phyloP scores from a whole-genome alignment of 2,113 vertebrate genomes.

The Neogale vison region DNA sequence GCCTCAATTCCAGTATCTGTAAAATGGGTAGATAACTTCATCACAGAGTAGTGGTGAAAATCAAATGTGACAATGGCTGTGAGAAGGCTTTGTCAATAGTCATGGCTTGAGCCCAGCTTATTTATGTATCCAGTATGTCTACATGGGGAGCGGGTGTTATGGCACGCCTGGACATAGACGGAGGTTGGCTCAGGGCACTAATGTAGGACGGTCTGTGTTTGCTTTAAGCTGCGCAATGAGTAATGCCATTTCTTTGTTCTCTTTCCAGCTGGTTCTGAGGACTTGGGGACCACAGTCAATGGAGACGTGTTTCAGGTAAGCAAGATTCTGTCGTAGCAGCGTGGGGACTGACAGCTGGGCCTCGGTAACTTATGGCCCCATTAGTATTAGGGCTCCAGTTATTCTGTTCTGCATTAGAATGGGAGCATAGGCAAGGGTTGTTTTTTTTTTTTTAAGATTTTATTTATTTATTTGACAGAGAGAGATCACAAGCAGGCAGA shows the following conservation, averaged over 20 bases:
- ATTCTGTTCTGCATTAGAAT: background rate
- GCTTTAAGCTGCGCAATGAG: background rate
- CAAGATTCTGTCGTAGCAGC: background rate
- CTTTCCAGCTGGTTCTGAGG: constrained; percentile 88
- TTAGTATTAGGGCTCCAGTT: background rate
- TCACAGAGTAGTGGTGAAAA: background rate
- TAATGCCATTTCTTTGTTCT: constrained; percentile 57
- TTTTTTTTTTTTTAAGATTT: too few species aligned
- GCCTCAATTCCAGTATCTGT: constrained; percentile 18
- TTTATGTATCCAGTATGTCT: background rate
- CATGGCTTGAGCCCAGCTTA: background rate
- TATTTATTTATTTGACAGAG: too few species aligned
- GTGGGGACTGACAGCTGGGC: background rate
- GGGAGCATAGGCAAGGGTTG: background rate
- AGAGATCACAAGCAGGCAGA: too few species aligned
- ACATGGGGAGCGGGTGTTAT: background rate
- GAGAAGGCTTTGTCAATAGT: background rate
- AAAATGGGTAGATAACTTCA: background rate
- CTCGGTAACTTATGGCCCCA: background rate
- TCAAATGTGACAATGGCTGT: background rate
- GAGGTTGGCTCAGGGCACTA: rapidly evolving
- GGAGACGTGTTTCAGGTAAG: constrained; percentile 95
- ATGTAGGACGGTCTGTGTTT: background rate
- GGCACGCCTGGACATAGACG: rapidly evolving
- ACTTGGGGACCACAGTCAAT: constrained; percentile 89